A percentile compares a stretch with the other conserved stretches of the same genome.
Evolutionary conservation across 1,140 invertebrate species (phyloP).

Genomic region (Glomeris maerens): DNA sequence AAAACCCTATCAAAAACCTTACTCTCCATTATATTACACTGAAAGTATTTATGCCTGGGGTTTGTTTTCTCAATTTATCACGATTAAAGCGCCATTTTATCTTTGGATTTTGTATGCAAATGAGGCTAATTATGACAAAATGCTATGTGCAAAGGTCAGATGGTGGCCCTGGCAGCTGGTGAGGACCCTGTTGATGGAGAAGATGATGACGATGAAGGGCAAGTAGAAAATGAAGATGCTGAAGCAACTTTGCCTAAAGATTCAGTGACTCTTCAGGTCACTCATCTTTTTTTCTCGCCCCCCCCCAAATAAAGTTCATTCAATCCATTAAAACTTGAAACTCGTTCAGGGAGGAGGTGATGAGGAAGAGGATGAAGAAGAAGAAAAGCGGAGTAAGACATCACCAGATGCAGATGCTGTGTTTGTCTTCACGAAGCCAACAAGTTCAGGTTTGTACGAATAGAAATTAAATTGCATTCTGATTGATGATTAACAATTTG

Average conservation of each 20-base stretch:
- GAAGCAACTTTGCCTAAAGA: conserved; percentile 40
- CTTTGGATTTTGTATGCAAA: too few relatives aligned
- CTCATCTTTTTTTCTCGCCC: conserved; percentile 1
- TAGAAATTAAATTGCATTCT: conserved; percentile 2
- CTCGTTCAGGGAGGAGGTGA: conserved; percentile 40
- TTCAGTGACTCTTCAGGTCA: conserved; percentile 26
- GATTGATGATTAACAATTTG: background rate
- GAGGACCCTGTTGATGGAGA: conserved; percentile 18
- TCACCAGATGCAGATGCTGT: conserved; percentile 83
- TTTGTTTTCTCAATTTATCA: too few relatives aligned
- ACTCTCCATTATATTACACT: too few relatives aligned
- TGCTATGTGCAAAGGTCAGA: too few relatives aligned
- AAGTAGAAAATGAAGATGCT: conserved; percentile 38
- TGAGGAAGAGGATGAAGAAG: conserved; percentile 43
- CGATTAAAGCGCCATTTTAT: too few relatives aligned
- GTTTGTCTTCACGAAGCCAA: conserved; percentile 81
- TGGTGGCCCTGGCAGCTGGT: conserved; percentile 10
- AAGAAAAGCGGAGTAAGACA: conserved; percentile 44
- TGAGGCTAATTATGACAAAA: too few relatives aligned
- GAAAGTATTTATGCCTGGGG: too few relatives aligned
- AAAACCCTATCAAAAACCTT: too few relatives aligned
- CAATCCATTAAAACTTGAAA: background rate
- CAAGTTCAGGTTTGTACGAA: conserved; percentile 26
- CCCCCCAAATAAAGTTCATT: background rate
- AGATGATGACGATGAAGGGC: conserved; percentile 22